Conservation (phyloP, 2,113 vertebrate genomes). For the Malaclemys terrapin region DNA sequence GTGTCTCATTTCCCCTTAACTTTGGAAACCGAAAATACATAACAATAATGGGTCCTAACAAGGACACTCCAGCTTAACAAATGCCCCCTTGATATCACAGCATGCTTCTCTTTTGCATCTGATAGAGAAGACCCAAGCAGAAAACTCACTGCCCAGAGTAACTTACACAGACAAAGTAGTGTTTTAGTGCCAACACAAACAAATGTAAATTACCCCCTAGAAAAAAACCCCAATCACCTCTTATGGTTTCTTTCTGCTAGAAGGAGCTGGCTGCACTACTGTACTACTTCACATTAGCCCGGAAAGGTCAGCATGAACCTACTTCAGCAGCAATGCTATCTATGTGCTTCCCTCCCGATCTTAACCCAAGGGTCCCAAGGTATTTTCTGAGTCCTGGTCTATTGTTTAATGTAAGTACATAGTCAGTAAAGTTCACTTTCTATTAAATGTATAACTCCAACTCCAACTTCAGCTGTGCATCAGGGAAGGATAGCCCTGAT, state of each 20-base stretch:
- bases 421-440: background rate
- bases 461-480: background rate
- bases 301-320: background rate
- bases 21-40: background rate
- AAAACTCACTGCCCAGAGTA: slow-evolving; percentile 12
- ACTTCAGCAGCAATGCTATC: background rate
- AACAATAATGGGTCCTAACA: background rate
- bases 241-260: background rate
- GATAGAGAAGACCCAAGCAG: background rate
- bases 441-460: background rate
- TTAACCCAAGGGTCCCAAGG: background rate
- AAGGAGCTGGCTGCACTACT: background rate
- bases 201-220: background rate
- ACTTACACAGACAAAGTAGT: background rate
- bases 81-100: background rate
- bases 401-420: background rate
- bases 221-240: background rate
- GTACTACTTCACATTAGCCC: fast-evolving
- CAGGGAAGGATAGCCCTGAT: background rate
- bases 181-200: background rate
- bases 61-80: background rate
- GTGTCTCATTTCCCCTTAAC: background rate
- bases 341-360: background rate
- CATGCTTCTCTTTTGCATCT: fast-evolving
- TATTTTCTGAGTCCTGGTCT: background rate